Percentiles rank a stretch among this genome's conserved stretches.
These are phyloP conservation scores for Prionace glauca DNA, from an alignment of 2,797 vertebrate species.

Conservation along the genomic window DNA sequence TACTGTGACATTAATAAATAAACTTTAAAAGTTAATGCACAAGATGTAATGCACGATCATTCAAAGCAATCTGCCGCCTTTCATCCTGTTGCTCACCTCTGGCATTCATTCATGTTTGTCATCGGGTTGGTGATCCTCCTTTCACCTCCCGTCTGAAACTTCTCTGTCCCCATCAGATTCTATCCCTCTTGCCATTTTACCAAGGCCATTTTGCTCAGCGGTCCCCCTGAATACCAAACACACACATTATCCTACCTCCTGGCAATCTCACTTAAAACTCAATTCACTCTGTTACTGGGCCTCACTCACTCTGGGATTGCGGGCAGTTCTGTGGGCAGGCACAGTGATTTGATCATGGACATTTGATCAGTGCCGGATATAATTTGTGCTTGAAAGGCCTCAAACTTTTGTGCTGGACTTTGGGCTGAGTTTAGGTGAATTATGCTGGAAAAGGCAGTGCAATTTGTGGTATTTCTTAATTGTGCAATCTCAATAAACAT, in stretches of 20 bases:
- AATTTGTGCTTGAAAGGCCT: too few relatives aligned
- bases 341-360: too few relatives aligned
- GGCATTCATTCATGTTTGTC: not conserved
- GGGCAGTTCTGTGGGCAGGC: too few relatives aligned
- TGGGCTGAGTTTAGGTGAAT: too few relatives aligned
- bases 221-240: not conserved
- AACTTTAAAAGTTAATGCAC: not conserved
- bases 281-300: not conserved
- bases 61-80: not conserved
- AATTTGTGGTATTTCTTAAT: too few relatives aligned
- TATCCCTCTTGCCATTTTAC: not conserved
- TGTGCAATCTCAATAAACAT: too few relatives aligned
- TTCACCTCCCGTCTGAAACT: not conserved
- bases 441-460: too few relatives aligned
- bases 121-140: not conserved
- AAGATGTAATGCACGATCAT: not conserved
- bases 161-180: not conserved
- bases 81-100: not conserved
- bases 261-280: not conserved
- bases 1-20: too few relatives aligned
- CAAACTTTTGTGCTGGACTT: too few relatives aligned
- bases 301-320: not conserved
- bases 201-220: not conserved
- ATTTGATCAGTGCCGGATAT: too few relatives aligned
- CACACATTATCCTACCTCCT: not conserved